Conservation (phyloP, 2,113 vertebrate genomes). For the Scolopax mira region DNA sequence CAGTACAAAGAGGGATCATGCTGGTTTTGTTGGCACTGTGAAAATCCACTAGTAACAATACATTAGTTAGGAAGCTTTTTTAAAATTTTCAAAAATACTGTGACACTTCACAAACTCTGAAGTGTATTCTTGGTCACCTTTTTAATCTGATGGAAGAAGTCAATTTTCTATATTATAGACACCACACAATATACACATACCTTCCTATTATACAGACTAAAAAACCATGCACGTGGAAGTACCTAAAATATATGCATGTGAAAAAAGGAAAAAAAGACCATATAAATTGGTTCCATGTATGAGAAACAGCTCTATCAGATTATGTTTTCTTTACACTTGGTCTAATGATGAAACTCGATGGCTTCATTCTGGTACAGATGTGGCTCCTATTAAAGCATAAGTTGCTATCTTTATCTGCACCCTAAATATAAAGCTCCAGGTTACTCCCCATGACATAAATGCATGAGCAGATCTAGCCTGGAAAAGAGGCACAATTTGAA, state of each 20-base stretch:
- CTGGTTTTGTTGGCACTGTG: neutral
- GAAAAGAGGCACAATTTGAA: neutral
- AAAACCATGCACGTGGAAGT: neutral
- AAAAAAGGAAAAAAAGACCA: neutral
- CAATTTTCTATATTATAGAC: neutral
- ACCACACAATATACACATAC: fast-evolving
- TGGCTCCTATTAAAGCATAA: neutral
- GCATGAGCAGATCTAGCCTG: neutral
- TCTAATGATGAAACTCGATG: slow-evolving; percentile 9
- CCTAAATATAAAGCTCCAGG: neutral
- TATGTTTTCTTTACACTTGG: neutral
- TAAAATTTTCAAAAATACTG: neutral
- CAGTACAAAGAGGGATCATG: neutral
- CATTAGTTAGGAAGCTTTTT: neutral
- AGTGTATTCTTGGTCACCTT: neutral
- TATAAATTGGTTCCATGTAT: neutral
- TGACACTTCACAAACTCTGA: neutral
- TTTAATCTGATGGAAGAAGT: neutral
- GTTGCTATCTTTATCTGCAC: neutral
- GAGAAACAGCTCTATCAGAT: neutral
- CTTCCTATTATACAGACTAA: neutral
- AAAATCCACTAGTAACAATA: neutral
- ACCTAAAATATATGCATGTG: neutral
- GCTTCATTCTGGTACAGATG: neutral
- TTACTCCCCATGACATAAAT: neutral